phyloP scores from a whole-genome alignment of 2,797 vertebrate species.

The Chromobotia macracanthus region DNA sequence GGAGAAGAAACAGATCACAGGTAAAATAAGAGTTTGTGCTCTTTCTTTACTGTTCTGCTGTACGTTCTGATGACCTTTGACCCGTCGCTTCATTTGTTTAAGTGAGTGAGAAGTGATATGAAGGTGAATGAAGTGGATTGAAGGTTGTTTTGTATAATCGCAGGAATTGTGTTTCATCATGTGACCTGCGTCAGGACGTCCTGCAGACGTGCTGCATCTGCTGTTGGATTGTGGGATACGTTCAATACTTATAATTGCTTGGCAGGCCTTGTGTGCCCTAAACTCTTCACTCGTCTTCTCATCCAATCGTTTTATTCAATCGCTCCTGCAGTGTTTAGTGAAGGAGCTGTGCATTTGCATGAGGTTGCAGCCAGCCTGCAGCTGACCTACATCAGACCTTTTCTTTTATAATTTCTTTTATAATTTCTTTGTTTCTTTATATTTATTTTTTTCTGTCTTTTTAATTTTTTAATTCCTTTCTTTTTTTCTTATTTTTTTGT shows the following conservation, averaged over 20 bases:
- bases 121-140: not conserved
- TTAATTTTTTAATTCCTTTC: too few species aligned
- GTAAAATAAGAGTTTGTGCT: not conserved
- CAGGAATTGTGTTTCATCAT: constrained; percentile 69
- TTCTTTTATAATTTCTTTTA: too few species aligned
- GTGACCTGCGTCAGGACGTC: constrained; percentile 66
- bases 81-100: constrained; percentile 28
- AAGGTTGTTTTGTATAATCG: constrained; percentile 18
- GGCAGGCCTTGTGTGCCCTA: constrained; percentile 70
- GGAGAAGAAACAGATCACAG: too few species aligned
- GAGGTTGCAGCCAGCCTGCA: too few species aligned
- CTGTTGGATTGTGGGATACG: constrained; percentile 71
- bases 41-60: not conserved
- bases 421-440: too few species aligned
- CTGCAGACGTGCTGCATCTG: constrained; percentile 68
- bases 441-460: too few species aligned
- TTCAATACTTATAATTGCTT: constrained; percentile 83
- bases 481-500: too few species aligned
- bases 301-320: constrained; percentile 82
- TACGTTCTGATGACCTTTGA: not conserved
- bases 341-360: constrained; percentile 60
- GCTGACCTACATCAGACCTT: too few species aligned
- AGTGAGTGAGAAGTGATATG: constrained; percentile 36
- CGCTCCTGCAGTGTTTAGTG: constrained; percentile 79
- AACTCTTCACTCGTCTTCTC: constrained; percentile 69